Base-by-base conservation (phyloP, 1,140 invertebrate genomes). In the Babylonia areolata region DNA sequence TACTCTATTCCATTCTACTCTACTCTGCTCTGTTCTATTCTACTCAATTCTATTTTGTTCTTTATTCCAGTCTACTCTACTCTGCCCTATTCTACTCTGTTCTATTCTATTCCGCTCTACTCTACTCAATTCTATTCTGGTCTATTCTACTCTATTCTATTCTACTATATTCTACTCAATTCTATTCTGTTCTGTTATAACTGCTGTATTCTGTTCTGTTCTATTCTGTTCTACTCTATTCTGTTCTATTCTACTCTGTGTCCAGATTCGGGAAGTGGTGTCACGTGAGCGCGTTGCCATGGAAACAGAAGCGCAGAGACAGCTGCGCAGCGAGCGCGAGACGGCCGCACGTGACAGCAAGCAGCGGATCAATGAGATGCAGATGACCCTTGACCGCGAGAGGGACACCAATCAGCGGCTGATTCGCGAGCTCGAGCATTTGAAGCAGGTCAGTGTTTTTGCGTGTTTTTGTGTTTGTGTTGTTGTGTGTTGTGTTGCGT, bases 321-420 rank as follows among this genome's bases (percentile, higher is more conserved):
- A 77, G 20, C 31, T 89, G 28, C 86, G 89, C 1, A 77, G 88
- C 77, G 88, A 90, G 73, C 88, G 88, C 73, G 91, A 92, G 77
- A 71, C 23, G 33, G 64, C 89, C 15, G 46, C 82, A 20, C 78
- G 54, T 39, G 86, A 89, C 23, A 80, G 58, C 40, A 87, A 89
- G 80, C 84, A 85, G 83, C 87, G 64, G 83, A 88, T 91, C 9
- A 86, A 90, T 64, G 89, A 90, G 28, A 83, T 91, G 73, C 83
- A 89, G 64, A 64, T 86, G 35, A 88, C 88, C 37, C 51, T 92
- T 54, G 89, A 91, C 58, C 84, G 88, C 12, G 90, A 90, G 54
- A 88, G 88, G 81, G 85, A 83, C 39, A 83, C 58, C 6, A 89
- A 75, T 64, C 87, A 77, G 20, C 58, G 87, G 9, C 46, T 89